These are phyloP conservation scores for zebrafish (Danio rerio) DNA, from an alignment of 2,113 vertebrate genomes.

Conservation along the genomic window DNA sequence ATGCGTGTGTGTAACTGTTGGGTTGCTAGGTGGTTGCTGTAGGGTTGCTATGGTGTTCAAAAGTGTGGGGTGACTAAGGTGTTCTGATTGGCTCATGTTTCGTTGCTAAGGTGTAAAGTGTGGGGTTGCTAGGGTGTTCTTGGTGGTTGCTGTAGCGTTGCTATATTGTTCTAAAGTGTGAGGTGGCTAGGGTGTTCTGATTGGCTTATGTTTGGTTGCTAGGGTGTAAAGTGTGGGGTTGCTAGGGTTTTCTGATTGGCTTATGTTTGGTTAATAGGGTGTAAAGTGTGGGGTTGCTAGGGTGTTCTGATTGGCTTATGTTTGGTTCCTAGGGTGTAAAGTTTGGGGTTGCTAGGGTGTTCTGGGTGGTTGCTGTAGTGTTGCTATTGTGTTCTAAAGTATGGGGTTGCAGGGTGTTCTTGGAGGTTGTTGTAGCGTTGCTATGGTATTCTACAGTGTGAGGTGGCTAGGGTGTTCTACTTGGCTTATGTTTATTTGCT, in stretches of 20 bases:
- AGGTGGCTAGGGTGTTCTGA: neutral
- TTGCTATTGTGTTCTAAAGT: no score
- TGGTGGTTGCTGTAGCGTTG: no score
- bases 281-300: neutral
- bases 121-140: no score
- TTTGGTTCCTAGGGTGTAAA: neutral
- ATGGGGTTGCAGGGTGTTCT: neutral
- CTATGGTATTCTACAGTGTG: neutral
- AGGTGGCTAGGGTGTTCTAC: neutral
- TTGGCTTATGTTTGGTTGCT: neutral
- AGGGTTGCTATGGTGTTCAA: neutral
- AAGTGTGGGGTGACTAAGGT: no score
- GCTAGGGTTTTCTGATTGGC: no score
- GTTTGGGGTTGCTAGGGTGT: neutral
- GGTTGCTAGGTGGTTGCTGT: neutral
- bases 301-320: neutral
- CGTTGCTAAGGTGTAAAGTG: neutral
- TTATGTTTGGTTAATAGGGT: no score
- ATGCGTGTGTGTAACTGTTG: no score
- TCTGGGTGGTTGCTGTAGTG: no score
- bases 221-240: no score
- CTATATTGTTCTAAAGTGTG: neutral
- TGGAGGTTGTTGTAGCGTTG: no score
- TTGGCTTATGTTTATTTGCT: neutral
- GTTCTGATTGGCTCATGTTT: no score